phyloP scores from a whole-genome alignment of 2,797 vertebrate species.

The Gallinago stenura region DNA sequence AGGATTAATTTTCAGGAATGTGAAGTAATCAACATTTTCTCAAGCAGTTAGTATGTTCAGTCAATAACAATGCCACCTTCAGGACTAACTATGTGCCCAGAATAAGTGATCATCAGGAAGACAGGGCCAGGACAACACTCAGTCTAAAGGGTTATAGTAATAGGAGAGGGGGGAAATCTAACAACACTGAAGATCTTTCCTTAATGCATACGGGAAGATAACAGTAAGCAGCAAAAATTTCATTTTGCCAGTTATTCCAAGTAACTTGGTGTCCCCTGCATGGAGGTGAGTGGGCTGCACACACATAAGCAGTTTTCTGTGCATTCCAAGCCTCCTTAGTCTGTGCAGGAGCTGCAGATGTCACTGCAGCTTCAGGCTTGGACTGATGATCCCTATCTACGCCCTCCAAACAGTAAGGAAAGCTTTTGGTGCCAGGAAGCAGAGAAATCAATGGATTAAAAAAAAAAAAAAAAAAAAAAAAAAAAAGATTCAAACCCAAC shows the following conservation, averaged over 20 bases:
- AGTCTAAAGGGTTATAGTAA: not conserved
- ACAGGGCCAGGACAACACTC: not conserved
- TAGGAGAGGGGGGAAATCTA: not conserved
- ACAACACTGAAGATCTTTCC: not conserved
- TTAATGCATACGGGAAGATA: not conserved
- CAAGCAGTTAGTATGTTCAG: conserved; percentile 47
- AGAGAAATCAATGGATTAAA: not conserved
- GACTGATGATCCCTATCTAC: not conserved
- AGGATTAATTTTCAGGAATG: conserved; percentile 69
- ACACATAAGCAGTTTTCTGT: not conserved
- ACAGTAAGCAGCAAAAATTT: not conserved
- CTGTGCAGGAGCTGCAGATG: not conserved
- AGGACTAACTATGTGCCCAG: conserved; percentile 35
- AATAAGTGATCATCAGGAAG: conserved; percentile 23
- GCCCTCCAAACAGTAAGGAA: not conserved
- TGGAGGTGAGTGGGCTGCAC: not conserved
- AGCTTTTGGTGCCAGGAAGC: not conserved
- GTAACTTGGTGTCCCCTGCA: not conserved
- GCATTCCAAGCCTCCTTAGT: not conserved
- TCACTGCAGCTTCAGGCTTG: conserved; percentile 21
- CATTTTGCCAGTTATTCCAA: not conserved
- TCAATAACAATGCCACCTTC: conserved; percentile 66
- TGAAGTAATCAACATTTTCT: conserved; percentile 70
- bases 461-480: not conserved
- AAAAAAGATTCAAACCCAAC: not conserved